A percentile compares a stretch with the other conserved stretches of the same genome.
These are phyloP conservation scores for Chloropsis hardwickii DNA, from an alignment of 2,113 vertebrate genomes.

Conservation along the genomic window DNA sequence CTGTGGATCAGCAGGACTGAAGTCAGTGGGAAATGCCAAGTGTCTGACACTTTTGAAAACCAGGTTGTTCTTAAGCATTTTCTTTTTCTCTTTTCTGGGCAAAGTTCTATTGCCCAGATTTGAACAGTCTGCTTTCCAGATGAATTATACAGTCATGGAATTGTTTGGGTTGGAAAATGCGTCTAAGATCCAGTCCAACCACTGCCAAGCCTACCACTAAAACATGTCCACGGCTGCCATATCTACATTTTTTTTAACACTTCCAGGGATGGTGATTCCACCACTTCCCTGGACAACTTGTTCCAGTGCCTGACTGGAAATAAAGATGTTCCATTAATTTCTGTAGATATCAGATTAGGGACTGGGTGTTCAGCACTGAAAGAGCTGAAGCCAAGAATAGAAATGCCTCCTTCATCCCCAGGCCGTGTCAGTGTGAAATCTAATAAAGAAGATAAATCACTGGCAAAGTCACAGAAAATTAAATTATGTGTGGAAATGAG, in stretches of 20 bases:
- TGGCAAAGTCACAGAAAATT: background rate
- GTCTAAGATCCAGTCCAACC: background rate
- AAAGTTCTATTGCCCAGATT: background rate
- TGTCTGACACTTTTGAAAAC: background rate
- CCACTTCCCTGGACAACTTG: background rate
- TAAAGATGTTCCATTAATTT: background rate
- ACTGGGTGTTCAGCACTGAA: background rate
- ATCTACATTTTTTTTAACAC: background rate
- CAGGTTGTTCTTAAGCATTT: background rate
- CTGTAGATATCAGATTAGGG: background rate
- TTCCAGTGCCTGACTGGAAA: background rate
- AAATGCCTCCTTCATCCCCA: background rate
- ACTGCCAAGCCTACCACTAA: background rate
- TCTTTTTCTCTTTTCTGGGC: background rate
- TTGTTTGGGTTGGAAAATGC: background rate
- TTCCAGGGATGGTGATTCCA: background rate
- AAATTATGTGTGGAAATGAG: constrained; percentile 17
- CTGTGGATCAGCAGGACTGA: background rate
- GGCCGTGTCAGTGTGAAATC: background rate
- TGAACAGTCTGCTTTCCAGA: background rate
- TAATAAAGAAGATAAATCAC: constrained; percentile 12
- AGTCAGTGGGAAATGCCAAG: background rate
- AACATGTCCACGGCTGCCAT: background rate
- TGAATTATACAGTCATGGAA: background rate
- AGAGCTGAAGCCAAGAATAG: background rate